Conservation (phyloP, 2,113 vertebrate genomes). For the Oplegnathus fasciatus region DNA sequence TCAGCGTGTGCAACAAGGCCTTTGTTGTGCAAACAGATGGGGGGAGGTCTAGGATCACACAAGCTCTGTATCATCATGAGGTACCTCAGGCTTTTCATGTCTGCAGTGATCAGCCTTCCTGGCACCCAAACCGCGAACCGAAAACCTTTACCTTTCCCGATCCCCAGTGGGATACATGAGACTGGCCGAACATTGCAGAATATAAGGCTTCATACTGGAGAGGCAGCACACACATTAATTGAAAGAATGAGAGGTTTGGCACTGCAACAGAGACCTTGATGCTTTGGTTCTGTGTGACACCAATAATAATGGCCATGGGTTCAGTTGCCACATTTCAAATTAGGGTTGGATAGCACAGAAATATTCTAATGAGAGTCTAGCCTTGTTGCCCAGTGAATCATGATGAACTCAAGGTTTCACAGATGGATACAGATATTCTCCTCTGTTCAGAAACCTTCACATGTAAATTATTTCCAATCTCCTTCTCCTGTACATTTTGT, state of each 20-base stretch:
- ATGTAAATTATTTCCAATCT: not conserved
- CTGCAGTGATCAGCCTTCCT: conserved; percentile 39
- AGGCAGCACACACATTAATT: conserved; percentile 35
- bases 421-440: conserved; percentile 16
- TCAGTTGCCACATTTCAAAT: conserved; percentile 47
- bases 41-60: conserved; percentile 50
- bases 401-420: conserved; percentile 48
- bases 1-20: conserved; percentile 54
- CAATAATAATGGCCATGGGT: conserved; percentile 56
- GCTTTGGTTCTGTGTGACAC: conserved; percentile 61
- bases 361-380: conserved; percentile 50
- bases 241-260: conserved; percentile 45
- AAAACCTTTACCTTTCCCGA: conserved; percentile 39
- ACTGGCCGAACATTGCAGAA: not conserved
- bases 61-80: conserved; percentile 50
- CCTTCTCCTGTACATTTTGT: not conserved
- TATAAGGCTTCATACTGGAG: conserved; percentile 14
- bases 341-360: conserved; percentile 28
- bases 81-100: conserved; percentile 57
- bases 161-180: conserved; percentile 14
- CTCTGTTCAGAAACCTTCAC: not conserved
- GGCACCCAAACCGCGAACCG: not conserved
- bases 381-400: conserved; percentile 51
- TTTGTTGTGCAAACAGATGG: conserved; percentile 60
- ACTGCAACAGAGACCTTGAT: conserved; percentile 36